Percentiles rank a stretch among this genome's conserved stretches.
These are phyloP conservation scores for Callimorpha dominula DNA, from an alignment of 2,888 invertebrate species.

Conservation along the genomic window DNA sequence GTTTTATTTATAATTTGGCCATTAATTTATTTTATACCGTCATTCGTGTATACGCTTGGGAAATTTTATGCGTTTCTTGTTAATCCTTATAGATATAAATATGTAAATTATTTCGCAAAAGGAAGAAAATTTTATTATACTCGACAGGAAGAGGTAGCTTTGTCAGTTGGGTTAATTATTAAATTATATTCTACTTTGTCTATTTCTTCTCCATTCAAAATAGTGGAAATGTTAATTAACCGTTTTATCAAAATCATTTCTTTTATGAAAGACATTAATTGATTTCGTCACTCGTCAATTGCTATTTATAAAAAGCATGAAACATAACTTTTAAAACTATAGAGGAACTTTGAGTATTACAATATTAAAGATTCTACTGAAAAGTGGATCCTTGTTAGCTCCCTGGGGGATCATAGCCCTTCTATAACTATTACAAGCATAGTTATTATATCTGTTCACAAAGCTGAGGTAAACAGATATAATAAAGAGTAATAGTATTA, in stretches of 20 bases:
- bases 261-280: not conserved
- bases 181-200: not conserved
- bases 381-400: no score
- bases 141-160: conserved; percentile 3
- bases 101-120: not conserved
- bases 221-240: not conserved
- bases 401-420: no score
- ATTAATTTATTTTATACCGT: not conserved
- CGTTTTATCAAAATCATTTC: not conserved
- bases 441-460: no score
- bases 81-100: not conserved
- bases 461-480: no score
- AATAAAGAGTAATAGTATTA: no score
- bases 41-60: not conserved
- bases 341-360: no score
- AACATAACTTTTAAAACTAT: no score
- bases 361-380: no score
- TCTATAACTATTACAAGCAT: no score
- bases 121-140: conserved; percentile 1
- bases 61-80: not conserved
- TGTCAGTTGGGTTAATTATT: not conserved
- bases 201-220: not conserved
- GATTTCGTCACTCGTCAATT: not conserved
- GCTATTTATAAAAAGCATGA: not conserved
- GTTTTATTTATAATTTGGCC: conserved; percentile 3